Base-by-base conservation (phyloP, 2,888 invertebrate species). In the Melanophora roralis region DNA sequence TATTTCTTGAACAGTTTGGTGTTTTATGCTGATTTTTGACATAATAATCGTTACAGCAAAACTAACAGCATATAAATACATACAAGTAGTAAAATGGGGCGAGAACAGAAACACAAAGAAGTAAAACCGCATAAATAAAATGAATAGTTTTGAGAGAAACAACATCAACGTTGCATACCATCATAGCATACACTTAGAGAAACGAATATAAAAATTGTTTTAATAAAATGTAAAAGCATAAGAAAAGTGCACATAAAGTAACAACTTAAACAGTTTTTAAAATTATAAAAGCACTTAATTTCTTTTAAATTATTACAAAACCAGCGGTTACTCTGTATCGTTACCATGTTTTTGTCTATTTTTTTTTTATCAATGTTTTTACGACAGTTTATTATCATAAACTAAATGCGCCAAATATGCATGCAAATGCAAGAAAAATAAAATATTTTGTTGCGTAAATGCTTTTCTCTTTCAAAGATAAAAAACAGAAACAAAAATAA, bases 81-180 rank as follows among this genome's bases (percentile, higher is more conserved):
- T 72, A 27, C 57, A 62, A 75, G 72, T 79, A 72, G 77, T 27
- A 55, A 16, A 75, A 49, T 53, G 62, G 71, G 34, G 67, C 68
- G 71, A 74, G 45, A 65, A 38, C 40, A 34, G 67, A 49, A 47
- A 40, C 45, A 38, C 38, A 40, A 47, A 75, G 60, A 69, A 62
- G 73, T 65, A n/a, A n/a, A n/a, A n/a, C 27, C 64, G 21, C 45
- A 81, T 79, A 75, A 60, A 78, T 49, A n/a, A n/a, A n/a, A n/a
- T 79, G 78, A 69, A 82, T 78, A 81, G 60, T 73, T 82, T 82
- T 51, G 51, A 81, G 76, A 47, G 32, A 34, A 27, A 57, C 32
- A 67, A 60, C 21, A 79, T 67, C 60, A 65, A 67, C 40, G 69
- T 62, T 68, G 57, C 57, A 55, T 55, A 53, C 32, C 32, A 19